Evolutionary conservation across 2,113 vertebrate species (phyloP).

Genomic region (Pitta sordida): DNA sequence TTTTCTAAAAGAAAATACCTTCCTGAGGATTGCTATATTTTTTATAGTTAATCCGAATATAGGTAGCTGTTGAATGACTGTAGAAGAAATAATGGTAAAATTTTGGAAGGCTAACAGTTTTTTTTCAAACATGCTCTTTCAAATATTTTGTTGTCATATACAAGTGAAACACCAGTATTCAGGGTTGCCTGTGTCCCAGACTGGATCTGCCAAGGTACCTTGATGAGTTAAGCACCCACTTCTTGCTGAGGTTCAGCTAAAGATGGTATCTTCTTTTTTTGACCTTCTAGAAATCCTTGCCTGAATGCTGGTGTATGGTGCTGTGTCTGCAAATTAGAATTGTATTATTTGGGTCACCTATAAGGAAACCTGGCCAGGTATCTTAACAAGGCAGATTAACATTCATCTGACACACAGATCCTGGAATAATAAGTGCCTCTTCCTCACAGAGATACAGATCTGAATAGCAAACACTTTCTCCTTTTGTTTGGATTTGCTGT

Average conservation of each 20-base stretch:
- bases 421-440: constrained; percentile 19
- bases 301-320: not conserved
- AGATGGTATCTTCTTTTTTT: not conserved
- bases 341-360: not conserved
- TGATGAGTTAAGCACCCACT: not conserved
- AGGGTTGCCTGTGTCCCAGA: not conserved
- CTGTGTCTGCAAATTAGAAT: not conserved
- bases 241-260: not conserved
- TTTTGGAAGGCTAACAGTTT: not conserved
- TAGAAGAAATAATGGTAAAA: not conserved
- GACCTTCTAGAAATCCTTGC: constrained; percentile 18
- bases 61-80: not conserved
- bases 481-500: not conserved
- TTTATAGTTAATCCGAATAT: not conserved
- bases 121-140: not conserved
- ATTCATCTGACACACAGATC: constrained; percentile 10
- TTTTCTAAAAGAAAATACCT: not conserved
- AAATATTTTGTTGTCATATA: not conserved
- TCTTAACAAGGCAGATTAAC: constrained; percentile 38
- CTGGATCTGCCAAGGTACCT: not conserved
- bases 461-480: not conserved
- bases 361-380: not conserved
- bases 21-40: not conserved
- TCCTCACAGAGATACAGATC: not conserved
- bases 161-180: not conserved